Percentiles rank a stretch among this genome's conserved stretches.
phyloP scores from a whole-genome alignment of 2,113 vertebrate species.

The Xenopus laevis region DNA sequence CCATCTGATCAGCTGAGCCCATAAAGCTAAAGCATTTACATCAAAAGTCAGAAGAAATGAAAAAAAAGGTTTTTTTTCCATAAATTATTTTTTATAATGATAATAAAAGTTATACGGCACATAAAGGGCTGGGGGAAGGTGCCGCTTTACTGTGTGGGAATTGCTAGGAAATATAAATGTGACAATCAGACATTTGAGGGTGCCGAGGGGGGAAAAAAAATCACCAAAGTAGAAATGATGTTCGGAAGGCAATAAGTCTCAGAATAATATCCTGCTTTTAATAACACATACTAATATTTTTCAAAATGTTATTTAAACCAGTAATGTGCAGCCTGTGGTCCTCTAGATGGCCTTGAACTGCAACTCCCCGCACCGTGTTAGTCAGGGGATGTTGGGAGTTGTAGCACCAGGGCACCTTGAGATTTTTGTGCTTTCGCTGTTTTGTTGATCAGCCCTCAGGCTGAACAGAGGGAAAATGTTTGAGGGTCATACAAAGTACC shows the following conservation, averaged over 20 bases:
- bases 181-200: constrained; percentile 70
- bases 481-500: no score
- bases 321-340: neutral
- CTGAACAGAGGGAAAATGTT: no score
- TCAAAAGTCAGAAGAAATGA: constrained; percentile 74
- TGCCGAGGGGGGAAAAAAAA: constrained; percentile 52
- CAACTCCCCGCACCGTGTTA: no score
- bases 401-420: no score
- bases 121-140: constrained; percentile 61
- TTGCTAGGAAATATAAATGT: constrained; percentile 72
- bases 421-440: no score
- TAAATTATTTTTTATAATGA: constrained; percentile 84
- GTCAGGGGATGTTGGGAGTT: no score
- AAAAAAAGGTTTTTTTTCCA: constrained; percentile 75
- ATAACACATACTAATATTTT: neutral
- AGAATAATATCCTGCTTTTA: constrained; percentile 20
- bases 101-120: constrained; percentile 78
- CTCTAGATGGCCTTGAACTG: no score
- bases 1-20: constrained; percentile 69
- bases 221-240: constrained; percentile 62
- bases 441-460: no score
- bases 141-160: constrained; percentile 71
- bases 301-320: constrained; percentile 13
- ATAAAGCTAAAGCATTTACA: constrained; percentile 67
- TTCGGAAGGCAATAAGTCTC: constrained; percentile 53